Conservation (phyloP, 2,113 vertebrate species). For the Corythaixoides concolor region DNA sequence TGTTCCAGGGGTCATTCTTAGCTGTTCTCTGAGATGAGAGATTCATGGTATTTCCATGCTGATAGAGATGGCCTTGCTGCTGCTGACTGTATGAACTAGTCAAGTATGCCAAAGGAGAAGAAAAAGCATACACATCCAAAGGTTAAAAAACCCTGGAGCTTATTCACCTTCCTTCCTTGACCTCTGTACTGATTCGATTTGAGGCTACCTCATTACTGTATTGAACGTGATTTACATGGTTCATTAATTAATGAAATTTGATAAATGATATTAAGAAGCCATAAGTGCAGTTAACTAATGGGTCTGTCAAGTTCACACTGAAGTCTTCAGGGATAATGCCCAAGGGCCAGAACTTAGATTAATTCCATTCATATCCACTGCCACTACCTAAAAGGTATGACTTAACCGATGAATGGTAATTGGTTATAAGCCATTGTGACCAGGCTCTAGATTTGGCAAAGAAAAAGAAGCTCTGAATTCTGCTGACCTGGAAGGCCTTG, state of each 20-base stretch:
- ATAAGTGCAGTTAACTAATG: conserved; percentile 20
- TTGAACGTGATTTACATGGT: conserved; percentile 1
- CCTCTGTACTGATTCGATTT: not conserved
- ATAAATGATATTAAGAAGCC: conserved; percentile 17
- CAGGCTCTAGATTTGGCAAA: not conserved
- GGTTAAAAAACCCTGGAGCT: not conserved
- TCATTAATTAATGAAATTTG: conserved; percentile 62
- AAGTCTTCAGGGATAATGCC: not conserved
- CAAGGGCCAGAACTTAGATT: not conserved
- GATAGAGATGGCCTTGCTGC: not conserved
- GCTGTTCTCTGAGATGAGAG: not conserved
- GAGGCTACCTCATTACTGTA: not conserved
- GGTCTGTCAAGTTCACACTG: conserved; percentile 26
- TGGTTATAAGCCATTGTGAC: not conserved
- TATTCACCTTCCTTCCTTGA: conserved; percentile 1
- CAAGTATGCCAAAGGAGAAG: not conserved
- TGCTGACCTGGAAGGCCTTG: not conserved
- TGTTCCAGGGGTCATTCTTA: not conserved
- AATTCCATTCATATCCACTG: conserved; percentile 22
- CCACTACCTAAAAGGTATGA: not conserved
- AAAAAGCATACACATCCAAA: not conserved
- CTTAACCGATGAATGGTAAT: not conserved
- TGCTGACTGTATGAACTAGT: not conserved
- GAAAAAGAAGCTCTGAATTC: not conserved
- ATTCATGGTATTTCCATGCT: not conserved